Base-by-base conservation (phyloP, 2,888 invertebrate species). In the Caprella mutica region DNA sequence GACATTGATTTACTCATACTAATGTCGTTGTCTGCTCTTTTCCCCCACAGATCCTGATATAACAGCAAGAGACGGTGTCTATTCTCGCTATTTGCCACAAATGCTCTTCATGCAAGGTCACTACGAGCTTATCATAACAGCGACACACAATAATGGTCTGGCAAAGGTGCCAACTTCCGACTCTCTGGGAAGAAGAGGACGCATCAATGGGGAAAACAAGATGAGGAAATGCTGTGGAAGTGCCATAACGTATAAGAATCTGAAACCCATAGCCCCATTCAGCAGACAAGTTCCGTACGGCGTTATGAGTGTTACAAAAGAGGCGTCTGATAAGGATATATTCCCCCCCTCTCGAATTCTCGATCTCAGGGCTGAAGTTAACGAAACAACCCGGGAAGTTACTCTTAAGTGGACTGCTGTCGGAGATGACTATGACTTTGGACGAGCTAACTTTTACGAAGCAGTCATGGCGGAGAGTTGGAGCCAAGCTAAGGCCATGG, bases 51-150 rank as follows among this genome's bases (percentile, higher is more conserved):
- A 82, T 72, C 80, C 81, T 0, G 83, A 83, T 69, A 75, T 81
- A 21, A 78, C 78, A 17, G 77, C 75, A 69, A 78, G 78, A 0
- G 83, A 83, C 70, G 82, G 83, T 1, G 75, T 82, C 17, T 83
- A 83, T 68, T 78, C 81, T 0, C 74, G 80, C 43, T 81, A 80
- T 69, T 78, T 80, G 66, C 64, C 64, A 1, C 54, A 27, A 21
- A 54, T 64, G 26, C 53, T 51, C n/a, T 53, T 56, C 8, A 55
- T 55, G 21, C 58, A 60, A 1, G 64, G 64, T 14, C 64, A 58
- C 54, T 64, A 64, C 54, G 60, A 64, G 54, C 58, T 64, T 39
- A 60, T 58, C 26, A 58, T 60, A 21, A 30, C 55, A 21, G 58
- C 54, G 19, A 59, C 59, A 38, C 56, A 64, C 52, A 64, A 64